These are phyloP conservation scores for Brachypteracias leptosomus DNA, from an alignment of 2,113 vertebrate species.

Conservation along the genomic window DNA sequence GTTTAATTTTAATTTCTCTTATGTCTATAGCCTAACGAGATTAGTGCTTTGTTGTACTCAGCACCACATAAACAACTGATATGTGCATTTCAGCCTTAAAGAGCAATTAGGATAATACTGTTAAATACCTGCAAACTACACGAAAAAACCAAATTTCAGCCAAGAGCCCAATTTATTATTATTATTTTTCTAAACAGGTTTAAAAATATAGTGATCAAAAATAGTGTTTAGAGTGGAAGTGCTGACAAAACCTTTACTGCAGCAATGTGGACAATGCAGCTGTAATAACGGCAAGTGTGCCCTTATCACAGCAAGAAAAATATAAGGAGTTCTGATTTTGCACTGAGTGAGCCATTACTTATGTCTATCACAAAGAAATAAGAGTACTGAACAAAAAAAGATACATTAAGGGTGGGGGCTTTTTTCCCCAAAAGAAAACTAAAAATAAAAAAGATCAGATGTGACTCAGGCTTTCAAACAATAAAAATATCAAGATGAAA, in stretches of 20 bases:
- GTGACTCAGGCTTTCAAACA: slow-evolving; percentile 63
- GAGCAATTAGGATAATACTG: not conserved
- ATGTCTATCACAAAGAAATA: slow-evolving; percentile 58
- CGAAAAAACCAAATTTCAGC: not conserved
- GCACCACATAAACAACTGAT: not conserved
- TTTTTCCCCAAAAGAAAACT: slow-evolving; percentile 16
- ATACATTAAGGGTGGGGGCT: not conserved
- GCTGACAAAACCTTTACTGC: slow-evolving; percentile 56
- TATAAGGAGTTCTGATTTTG: slow-evolving; percentile 51
- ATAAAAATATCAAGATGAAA: slow-evolving; percentile 57
- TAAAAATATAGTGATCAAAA: slow-evolving; percentile 13
- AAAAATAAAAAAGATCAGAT: slow-evolving; percentile 66
- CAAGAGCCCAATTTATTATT: not conserved
- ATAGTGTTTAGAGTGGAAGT: slow-evolving; percentile 22
- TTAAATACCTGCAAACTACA: not conserved
- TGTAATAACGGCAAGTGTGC: slow-evolving; percentile 29
- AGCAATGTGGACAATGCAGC: slow-evolving; percentile 31
- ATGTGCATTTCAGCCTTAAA: not conserved
- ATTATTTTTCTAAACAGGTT: slow-evolving; percentile 1
- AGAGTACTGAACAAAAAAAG: slow-evolving; percentile 27
- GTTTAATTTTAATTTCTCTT: not conserved
- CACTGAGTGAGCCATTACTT: slow-evolving; percentile 56
- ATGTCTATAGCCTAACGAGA: not conserved
- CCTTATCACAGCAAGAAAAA: slow-evolving; percentile 56
- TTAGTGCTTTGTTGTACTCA: not conserved